Conservation (phyloP, 2,888 invertebrate species). For the Caenorhabditis becei region DNA sequence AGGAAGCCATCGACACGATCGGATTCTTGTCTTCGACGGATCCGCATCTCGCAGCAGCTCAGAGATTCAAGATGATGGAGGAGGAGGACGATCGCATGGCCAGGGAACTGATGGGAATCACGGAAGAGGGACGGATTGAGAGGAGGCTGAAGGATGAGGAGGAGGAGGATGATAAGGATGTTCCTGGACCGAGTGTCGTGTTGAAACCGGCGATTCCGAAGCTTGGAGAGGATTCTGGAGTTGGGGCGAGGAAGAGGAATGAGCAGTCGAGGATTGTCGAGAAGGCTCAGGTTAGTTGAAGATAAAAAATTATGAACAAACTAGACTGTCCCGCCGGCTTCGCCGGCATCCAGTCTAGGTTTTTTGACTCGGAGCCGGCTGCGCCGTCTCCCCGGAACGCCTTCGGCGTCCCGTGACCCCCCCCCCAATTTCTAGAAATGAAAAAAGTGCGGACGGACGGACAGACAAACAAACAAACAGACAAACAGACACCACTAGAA, state of each 20-base stretch:
- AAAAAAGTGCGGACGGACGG: too few species aligned
- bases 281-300: slow-evolving; percentile 63
- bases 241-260: slow-evolving; percentile 22
- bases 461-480: too few species aligned
- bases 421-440: too few species aligned
- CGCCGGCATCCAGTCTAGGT: too few species aligned
- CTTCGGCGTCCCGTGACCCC: too few species aligned
- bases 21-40: slow-evolving; percentile 60
- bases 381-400: too few species aligned
- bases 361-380: too few species aligned
- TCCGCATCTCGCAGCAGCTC: slow-evolving; percentile 59
- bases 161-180: slow-evolving; percentile 26
- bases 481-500: too few species aligned
- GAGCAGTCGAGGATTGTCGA: slow-evolving; percentile 68
- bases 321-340: too few species aligned
- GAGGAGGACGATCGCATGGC: slow-evolving; percentile 88
- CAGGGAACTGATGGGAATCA: slow-evolving; percentile 69
- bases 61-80: slow-evolving; percentile 79
- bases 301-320: too few species aligned
- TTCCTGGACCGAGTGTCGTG: slow-evolving; percentile 28
- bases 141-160: slow-evolving; percentile 35
- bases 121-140: slow-evolving; percentile 70
- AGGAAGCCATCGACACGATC: slow-evolving; percentile 67
- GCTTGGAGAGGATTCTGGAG: slow-evolving; percentile 13
- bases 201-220: slow-evolving; percentile 32